phyloP scores from a whole-genome alignment of 1,140 invertebrate genomes.

The Megathymus violae region DNA sequence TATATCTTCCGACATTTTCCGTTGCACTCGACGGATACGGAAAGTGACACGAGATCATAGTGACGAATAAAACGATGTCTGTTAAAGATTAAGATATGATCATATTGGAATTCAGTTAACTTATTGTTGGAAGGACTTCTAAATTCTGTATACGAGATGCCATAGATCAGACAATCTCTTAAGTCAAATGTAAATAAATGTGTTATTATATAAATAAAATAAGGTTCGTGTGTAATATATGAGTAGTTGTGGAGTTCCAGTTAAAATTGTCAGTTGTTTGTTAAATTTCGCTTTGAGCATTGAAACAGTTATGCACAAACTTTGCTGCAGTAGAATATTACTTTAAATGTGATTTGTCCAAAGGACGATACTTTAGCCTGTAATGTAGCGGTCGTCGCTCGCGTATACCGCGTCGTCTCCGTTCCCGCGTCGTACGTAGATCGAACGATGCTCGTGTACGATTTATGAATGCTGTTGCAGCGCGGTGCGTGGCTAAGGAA shows the following conservation, averaged over 20 bases:
- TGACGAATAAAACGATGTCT: too few species aligned
- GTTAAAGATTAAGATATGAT: too few species aligned
- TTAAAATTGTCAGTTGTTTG: background rate
- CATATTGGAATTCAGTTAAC: too few species aligned
- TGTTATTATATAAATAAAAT: background rate
- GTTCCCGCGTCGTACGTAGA: too few species aligned
- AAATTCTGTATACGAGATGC: background rate
- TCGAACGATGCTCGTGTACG: too few species aligned
- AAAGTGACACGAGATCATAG: too few species aligned
- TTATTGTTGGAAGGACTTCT: too few species aligned
- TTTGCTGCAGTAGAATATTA: background rate
- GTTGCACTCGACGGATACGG: too few species aligned
- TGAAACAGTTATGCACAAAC: background rate
- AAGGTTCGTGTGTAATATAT: background rate
- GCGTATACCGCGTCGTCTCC: too few species aligned
- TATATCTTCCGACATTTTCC: too few species aligned
- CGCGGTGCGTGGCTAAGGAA: too few species aligned
- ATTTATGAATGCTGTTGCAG: too few species aligned
- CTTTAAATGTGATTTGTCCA: background rate
- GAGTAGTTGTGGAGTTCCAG: background rate
- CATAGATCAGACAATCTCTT: background rate
- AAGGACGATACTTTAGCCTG: background rate
- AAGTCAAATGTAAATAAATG: background rate
- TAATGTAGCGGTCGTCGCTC: background rate
- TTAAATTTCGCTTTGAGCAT: background rate